phyloP scores from a whole-genome alignment of 2,113 vertebrate genomes.

The Poeciliopsis turrubarensis region DNA sequence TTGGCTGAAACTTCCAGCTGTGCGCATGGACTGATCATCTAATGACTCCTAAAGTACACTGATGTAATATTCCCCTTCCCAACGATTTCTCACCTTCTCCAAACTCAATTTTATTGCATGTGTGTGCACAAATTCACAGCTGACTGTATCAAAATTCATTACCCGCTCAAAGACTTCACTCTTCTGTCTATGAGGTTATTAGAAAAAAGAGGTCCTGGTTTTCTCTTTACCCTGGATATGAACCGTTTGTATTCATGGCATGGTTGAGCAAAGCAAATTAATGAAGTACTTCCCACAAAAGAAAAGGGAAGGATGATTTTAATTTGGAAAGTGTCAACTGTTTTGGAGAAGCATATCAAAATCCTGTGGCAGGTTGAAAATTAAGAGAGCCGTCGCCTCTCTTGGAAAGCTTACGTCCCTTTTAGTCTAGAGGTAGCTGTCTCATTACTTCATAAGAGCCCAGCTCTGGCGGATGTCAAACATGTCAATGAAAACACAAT shows the following conservation, averaged over 20 bases:
- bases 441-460: constrained; percentile 23
- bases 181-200: constrained; percentile 49
- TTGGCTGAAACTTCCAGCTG: background rate
- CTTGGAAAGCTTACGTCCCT: constrained; percentile 6
- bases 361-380: constrained; percentile 39
- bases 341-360: constrained; percentile 55
- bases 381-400: constrained; percentile 19
- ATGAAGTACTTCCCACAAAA: constrained; percentile 57
- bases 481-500: constrained; percentile 26
- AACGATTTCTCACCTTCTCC: background rate
- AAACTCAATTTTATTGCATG: constrained; percentile 46
- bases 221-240: constrained; percentile 59
- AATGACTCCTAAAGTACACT: background rate
- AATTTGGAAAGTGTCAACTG: constrained; percentile 69
- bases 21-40: background rate
- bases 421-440: constrained; percentile 16
- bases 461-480: constrained; percentile 37
- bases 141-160: constrained; percentile 70
- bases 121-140: constrained; percentile 24
- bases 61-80: constrained; percentile 4
- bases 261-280: constrained; percentile 59
- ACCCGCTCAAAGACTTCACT: constrained; percentile 53
- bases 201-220: constrained; percentile 50
- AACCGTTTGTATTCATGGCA: constrained; percentile 58
- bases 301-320: constrained; percentile 59